Evolutionary conservation across 2,113 vertebrate species (phyloP).

Genomic region (Zingel zingel): DNA sequence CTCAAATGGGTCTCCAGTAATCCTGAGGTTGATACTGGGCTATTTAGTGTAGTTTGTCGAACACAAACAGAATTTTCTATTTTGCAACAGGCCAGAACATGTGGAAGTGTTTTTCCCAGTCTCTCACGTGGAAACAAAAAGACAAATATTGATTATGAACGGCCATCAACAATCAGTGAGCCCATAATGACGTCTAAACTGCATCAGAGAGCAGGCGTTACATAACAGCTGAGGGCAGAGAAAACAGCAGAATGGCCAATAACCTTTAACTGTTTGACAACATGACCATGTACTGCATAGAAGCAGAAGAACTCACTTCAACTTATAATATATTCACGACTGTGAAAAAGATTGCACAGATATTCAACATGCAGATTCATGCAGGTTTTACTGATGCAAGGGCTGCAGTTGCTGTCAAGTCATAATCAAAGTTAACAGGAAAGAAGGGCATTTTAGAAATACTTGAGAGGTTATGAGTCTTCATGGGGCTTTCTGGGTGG

Average conservation of each 20-base stretch:
- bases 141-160: conserved; percentile 31
- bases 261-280: conserved; percentile 37
- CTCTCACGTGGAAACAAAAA: conserved; percentile 7
- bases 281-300: not conserved
- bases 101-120: conserved; percentile 23
- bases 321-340: no score
- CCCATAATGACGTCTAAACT: conserved; percentile 22
- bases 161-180: not conserved
- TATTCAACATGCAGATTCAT: not conserved
- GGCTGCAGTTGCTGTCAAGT: not conserved
- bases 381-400: not conserved
- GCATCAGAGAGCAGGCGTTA: conserved; percentile 22
- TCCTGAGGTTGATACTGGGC: not conserved
- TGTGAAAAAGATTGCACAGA: not conserved
- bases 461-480: no score
- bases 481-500: no score
- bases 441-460: no score
- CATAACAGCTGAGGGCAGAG: conserved; percentile 8
- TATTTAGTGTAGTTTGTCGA: not conserved
- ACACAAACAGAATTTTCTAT: not conserved
- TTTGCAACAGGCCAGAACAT: conserved; percentile 12
- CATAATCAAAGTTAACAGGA: not conserved
- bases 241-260: conserved; percentile 14
- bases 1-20: not conserved
- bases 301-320: not conserved